phyloP scores from a whole-genome alignment of 2,888 invertebrate genomes.

The Griposia aprilina region DNA sequence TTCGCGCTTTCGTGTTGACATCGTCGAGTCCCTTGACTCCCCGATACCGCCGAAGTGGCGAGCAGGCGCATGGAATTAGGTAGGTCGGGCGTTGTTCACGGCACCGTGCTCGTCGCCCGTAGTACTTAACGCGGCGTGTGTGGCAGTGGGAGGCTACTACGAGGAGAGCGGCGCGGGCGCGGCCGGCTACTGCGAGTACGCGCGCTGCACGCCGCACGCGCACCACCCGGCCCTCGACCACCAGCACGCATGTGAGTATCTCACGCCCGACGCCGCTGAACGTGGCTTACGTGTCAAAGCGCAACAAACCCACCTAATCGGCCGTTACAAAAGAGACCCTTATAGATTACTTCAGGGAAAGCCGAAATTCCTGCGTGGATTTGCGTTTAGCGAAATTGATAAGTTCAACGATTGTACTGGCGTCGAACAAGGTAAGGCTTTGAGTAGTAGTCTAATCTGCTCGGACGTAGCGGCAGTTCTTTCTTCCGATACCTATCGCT shows the following conservation, averaged over 20 bases:
- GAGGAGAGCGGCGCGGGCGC: constrained; percentile 84
- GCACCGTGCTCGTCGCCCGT: constrained; percentile 63
- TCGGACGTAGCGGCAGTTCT: constrained; percentile 50
- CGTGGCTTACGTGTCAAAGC: constrained; percentile 10
- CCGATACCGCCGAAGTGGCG: constrained; percentile 54
- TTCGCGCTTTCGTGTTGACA: constrained; percentile 40
- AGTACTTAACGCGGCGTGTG: constrained; percentile 84
- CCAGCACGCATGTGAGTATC: constrained; percentile 84
- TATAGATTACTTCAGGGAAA: constrained; percentile 7
- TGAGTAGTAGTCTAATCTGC: constrained; percentile 39
- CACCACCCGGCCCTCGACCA: constrained; percentile 79
- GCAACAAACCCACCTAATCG: not conserved
- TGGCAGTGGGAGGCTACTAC: constrained; percentile 90
- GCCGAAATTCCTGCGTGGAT: not conserved
- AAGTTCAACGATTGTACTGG: not conserved
- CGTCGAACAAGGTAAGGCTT: constrained; percentile 58
- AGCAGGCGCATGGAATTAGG: constrained; percentile 74
- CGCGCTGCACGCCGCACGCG: constrained; percentile 79
- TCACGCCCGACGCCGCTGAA: constrained; percentile 43
- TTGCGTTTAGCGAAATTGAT: constrained; percentile 24
- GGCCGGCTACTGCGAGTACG: constrained; percentile 85
- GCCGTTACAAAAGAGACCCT: constrained; percentile 6
- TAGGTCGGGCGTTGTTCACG: constrained; percentile 76
- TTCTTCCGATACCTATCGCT: constrained; percentile 72
- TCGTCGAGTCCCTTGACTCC: constrained; percentile 51